A percentile compares a stretch with the other conserved stretches of the same genome.
These are phyloP conservation scores for Polylopha cassiicola DNA, from an alignment of 2,888 invertebrate genomes.

Conservation along the genomic window DNA sequence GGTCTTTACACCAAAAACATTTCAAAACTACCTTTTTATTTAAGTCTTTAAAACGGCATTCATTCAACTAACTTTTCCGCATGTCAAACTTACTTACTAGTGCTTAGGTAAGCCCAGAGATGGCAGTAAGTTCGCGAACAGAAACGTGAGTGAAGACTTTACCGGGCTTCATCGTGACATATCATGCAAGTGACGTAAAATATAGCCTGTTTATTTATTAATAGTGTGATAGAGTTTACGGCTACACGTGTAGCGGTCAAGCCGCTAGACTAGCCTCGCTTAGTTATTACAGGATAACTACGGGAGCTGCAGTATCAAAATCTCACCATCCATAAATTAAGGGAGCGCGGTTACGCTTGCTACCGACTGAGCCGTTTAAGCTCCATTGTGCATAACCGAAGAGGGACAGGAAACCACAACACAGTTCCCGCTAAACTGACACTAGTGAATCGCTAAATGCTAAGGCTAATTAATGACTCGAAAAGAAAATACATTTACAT, in stretches of 20 bases:
- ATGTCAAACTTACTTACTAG: too few relatives aligned
- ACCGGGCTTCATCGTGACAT: too few relatives aligned
- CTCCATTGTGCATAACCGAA: conserved; percentile 60
- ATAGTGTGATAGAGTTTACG: too few relatives aligned
- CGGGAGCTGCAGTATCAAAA: conserved; percentile 48
- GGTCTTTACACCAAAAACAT: background rate
- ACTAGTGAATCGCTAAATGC: conserved; percentile 30
- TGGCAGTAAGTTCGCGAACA: background rate
- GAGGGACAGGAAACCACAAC: conserved; percentile 48
- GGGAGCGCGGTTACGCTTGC: conserved; percentile 44
- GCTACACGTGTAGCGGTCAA: conserved; percentile 7
- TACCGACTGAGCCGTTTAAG: conserved; percentile 53
- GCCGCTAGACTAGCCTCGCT: conserved; percentile 31
- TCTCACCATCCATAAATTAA: conserved; percentile 66
- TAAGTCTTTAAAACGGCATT: too few relatives aligned
- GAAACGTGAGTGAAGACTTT: too few relatives aligned
- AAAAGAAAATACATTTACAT: background rate
- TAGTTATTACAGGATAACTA: conserved; percentile 35
- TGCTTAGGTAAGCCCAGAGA: too few relatives aligned
- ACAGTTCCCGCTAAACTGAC: conserved; percentile 33
- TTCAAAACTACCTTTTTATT: too few relatives aligned
- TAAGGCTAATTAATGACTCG: conserved; percentile 19
- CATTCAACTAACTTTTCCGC: too few relatives aligned
- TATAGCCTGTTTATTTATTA: too few relatives aligned
- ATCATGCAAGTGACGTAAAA: too few relatives aligned